These are phyloP conservation scores for Metopolophium dirhodum DNA, from an alignment of 1,140 invertebrate genomes.

Conservation along the genomic window DNA sequence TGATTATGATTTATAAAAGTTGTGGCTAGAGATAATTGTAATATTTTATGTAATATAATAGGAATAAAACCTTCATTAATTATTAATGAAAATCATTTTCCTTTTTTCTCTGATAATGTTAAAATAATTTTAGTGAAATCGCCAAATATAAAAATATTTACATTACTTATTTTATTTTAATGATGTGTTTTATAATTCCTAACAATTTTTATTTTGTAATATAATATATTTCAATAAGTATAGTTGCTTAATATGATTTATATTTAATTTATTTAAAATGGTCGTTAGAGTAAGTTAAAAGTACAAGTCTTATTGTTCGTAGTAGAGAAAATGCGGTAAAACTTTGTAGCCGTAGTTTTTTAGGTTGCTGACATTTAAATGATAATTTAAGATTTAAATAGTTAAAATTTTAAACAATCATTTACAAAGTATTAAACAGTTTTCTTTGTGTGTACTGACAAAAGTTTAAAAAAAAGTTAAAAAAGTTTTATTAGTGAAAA, in stretches of 20 bases:
- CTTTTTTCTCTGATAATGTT: neutral
- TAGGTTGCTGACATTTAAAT: neutral
- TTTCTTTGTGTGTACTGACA: neutral
- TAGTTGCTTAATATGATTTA: neutral
- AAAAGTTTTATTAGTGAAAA: neutral
- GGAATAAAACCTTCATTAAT: too few relatives aligned
- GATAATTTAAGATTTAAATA: neutral
- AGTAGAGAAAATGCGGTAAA: neutral
- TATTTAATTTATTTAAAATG: conserved; percentile 15
- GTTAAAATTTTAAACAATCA: neutral
- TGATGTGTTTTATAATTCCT: neutral
- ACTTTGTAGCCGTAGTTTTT: neutral
- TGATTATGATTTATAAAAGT: too few relatives aligned
- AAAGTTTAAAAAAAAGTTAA: neutral
- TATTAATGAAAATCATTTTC: neutral
- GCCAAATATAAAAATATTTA: neutral
- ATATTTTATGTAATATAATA: neutral
- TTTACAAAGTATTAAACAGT: neutral
- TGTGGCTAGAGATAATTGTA: neutral
- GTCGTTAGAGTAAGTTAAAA: neutral
- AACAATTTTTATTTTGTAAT: neutral
- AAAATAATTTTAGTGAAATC: neutral
- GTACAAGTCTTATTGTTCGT: neutral
- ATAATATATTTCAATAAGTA: conserved; percentile 4
- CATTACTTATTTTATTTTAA: neutral